Conservation (phyloP, 2,888 invertebrate genomes). For the Phyllotreta cruciferae region DNA sequence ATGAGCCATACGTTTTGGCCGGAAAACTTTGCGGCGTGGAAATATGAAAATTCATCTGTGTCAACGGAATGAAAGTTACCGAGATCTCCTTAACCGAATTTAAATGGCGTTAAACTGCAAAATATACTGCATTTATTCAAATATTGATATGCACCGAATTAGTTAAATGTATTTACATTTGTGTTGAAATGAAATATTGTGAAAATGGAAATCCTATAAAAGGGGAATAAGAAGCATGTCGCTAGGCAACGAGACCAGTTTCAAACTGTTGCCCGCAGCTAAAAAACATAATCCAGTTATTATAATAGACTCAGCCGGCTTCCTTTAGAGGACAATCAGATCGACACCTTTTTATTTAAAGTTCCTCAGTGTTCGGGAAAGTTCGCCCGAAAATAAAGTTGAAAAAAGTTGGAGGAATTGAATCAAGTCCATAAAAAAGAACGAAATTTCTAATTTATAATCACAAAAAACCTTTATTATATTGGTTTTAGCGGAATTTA, state of each 20-base stretch:
- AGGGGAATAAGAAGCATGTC: conserved; percentile 7
- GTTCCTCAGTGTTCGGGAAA: conserved; percentile 33
- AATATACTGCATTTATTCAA: no score
- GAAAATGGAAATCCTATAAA: no score
- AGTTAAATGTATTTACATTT: no score
- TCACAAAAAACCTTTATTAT: no score
- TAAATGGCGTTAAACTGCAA: no score
- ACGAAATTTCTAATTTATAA: no score
- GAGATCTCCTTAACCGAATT: no score
- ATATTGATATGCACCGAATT: no score
- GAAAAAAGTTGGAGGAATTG: no score
- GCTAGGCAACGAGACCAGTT: conserved; percentile 30
- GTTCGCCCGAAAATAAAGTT: conserved; percentile 12
- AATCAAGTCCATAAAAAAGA: no score
- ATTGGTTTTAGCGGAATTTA: no score
- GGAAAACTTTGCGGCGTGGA: conserved; percentile 38
- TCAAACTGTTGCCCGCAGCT: conserved; percentile 43
- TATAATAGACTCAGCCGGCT: conserved; percentile 50
- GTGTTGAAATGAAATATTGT: no score
- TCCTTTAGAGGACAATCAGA: conserved; percentile 46
- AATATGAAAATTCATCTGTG: conserved; percentile 42
- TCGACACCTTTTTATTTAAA: conserved; percentile 50
- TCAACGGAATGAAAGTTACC: conserved; percentile 43
- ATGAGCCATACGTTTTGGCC: conserved; percentile 29
- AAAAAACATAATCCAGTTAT: conserved; percentile 53